phyloP scores from a whole-genome alignment of 2,113 vertebrate genomes.

The Ictalurus punctatus region DNA sequence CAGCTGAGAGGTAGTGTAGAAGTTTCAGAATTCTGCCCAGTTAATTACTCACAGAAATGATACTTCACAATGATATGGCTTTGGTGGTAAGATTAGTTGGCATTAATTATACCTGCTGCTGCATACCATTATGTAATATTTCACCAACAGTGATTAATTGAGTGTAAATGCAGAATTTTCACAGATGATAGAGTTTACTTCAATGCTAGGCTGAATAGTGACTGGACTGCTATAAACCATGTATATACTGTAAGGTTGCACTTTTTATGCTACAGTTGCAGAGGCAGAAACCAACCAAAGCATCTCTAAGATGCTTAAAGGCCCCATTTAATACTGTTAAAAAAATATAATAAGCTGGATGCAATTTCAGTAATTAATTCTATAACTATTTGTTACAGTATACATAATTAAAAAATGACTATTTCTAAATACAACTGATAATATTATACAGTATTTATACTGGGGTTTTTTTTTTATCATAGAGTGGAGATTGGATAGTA shows the following conservation, averaged over 20 bases:
- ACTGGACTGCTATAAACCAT: background rate
- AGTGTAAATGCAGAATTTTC: background rate
- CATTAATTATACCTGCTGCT: background rate
- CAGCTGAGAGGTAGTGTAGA: background rate
- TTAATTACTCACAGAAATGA: background rate
- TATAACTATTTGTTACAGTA: too few species aligned
- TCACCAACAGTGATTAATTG: background rate
- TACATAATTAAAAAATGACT: background rate
- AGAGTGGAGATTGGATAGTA: too few species aligned
- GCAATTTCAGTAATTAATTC: too few species aligned
- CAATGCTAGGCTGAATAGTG: background rate
- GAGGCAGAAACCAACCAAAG: too few species aligned
- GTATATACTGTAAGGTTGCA: background rate
- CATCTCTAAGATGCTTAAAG: background rate
- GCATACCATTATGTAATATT: background rate
- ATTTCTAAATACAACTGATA: too few species aligned
- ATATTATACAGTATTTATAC: too few species aligned
- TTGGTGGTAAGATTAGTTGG: background rate
- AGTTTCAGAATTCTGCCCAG: background rate
- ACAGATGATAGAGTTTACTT: background rate
- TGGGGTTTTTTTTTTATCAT: too few species aligned
- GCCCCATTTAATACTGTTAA: background rate
- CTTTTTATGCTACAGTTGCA: background rate
- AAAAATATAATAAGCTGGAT: too few species aligned
- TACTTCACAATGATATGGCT: background rate